Base-by-base conservation (phyloP, 2,797 vertebrate species). In the Pyrocephalus nanus region DNA sequence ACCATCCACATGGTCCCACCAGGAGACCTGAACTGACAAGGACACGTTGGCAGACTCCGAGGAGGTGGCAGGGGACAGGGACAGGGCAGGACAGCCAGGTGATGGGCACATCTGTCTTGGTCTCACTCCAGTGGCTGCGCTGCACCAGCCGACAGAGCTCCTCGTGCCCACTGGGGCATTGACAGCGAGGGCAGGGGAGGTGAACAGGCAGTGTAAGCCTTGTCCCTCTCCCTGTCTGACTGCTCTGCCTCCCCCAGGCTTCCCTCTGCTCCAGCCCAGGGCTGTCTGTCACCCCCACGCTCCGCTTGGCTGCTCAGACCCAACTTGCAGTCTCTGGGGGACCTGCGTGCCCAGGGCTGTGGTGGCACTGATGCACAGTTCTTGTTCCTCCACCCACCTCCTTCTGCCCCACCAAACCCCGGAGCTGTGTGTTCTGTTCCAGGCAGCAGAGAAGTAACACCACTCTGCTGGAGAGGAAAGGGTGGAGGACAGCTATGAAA, bases 1-100 rank as follows among this genome's bases (percentile, higher is more conserved):
- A 10, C 25, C 51, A 17, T 4, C 50, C 9, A 6, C 2, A 0
- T 1, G 0, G 0, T 30, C 40, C 48, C 66, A 51, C 19, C 34
- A 61, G 45, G 11, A 36, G 43, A 34, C 2, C 2, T 5, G 64
- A 25, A 7, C 54, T 1, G 18, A 36, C 8, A 76, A 21, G 74
- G 18, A 15, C 26, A 15, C 0, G 0, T 26, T 54, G 3, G 12
- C 14, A 8, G 11, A 21, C 26, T 9, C 21, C 0, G 9, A 57
- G 34, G 54, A 26, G 53, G 5, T 27, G 9, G 38, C 26, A 36
- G 69, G 47, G 1, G 36, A 53, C 47, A n/a, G 38, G 58, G 60
- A 36, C 9, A 50, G 2, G 4, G 11, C 55, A 60, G 51, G 61
- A 32, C 77, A 42, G 20, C 15, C 65, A 57, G 76, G 38, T 7